Conservation (phyloP, 2,113 vertebrate genomes). For the Corythaeola cristata region DNA sequence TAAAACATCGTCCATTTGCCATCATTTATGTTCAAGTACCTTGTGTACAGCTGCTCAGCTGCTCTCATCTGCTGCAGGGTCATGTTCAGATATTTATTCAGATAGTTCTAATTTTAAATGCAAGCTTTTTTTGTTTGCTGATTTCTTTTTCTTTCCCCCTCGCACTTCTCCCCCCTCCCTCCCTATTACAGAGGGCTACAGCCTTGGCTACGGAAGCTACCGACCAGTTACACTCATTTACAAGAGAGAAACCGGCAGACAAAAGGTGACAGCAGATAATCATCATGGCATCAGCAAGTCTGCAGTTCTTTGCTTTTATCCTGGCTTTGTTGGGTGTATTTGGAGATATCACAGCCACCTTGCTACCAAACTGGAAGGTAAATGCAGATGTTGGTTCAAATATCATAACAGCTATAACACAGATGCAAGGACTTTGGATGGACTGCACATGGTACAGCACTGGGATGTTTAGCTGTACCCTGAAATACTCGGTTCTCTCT, state of each 20-base stretch:
- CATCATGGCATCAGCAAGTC: conserved; percentile 85
- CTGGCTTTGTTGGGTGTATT: conserved; percentile 86
- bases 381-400: conserved; percentile 86
- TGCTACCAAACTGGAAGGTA: conserved; percentile 96
- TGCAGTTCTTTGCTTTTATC: conserved; percentile 92
- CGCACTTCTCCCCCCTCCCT: neutral
- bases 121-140: conserved; percentile 27
- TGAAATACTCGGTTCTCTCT: conserved; percentile 87
- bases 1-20: conserved; percentile 35
- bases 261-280: conserved; percentile 58
- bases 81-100: neutral
- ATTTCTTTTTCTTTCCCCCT: conserved; percentile 23
- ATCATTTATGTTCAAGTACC: conserved; percentile 31
- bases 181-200: conserved; percentile 65
- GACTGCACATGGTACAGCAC: conserved; percentile 99
- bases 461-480: conserved; percentile 93
- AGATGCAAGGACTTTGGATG: conserved; percentile 97
- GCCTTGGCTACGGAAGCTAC: conserved; percentile 65
- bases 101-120: conserved; percentile 38
- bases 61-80: conserved; percentile 38
- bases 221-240: conserved; percentile 48
- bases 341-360: conserved; percentile 86
- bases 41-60: conserved; percentile 11
- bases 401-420: conserved; percentile 89
- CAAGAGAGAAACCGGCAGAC: conserved; percentile 35